Conservation (phyloP, 1,140 invertebrate genomes). For the Plodia interpunctella region DNA sequence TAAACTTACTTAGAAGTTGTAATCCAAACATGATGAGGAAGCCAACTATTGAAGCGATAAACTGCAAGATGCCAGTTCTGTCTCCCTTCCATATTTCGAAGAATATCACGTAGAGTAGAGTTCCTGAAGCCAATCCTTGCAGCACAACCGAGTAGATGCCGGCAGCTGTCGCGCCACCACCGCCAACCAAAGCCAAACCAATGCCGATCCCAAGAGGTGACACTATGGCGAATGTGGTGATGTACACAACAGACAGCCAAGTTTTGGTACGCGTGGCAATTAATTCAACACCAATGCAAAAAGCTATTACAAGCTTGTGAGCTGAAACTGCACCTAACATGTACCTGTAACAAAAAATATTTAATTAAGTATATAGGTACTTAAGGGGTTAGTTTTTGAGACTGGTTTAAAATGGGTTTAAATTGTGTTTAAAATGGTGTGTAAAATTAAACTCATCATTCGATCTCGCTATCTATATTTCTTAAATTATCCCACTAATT, state of each 20-base stretch:
- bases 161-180: conserved; percentile 74
- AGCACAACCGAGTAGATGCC: conserved; percentile 82
- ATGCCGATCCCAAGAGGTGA: conserved; percentile 88
- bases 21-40: conserved; percentile 88
- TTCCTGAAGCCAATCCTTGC: conserved; percentile 91
- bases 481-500: too few species aligned
- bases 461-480: too few species aligned
- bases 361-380: too few species aligned
- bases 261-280: conserved; percentile 82
- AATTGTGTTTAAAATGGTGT: too few species aligned
- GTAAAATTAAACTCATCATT: too few species aligned
- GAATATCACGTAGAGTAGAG: conserved; percentile 93
- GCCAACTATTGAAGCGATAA: conserved; percentile 83
- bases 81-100: conserved; percentile 92
- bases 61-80: conserved; percentile 83
- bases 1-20: conserved; percentile 85
- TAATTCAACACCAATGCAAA: conserved; percentile 89
- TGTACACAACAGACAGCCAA: conserved; percentile 81
- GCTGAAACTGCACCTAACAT: conserved; percentile 91
- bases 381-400: too few species aligned
- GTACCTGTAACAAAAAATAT: conserved; percentile 71
- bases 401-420: too few species aligned
- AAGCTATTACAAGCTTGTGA: conserved; percentile 93
- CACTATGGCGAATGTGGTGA: conserved; percentile 87
- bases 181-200: conserved; percentile 80